phyloP scores from a whole-genome alignment of 2,113 vertebrate species.

The Cygnus buccinator region DNA sequence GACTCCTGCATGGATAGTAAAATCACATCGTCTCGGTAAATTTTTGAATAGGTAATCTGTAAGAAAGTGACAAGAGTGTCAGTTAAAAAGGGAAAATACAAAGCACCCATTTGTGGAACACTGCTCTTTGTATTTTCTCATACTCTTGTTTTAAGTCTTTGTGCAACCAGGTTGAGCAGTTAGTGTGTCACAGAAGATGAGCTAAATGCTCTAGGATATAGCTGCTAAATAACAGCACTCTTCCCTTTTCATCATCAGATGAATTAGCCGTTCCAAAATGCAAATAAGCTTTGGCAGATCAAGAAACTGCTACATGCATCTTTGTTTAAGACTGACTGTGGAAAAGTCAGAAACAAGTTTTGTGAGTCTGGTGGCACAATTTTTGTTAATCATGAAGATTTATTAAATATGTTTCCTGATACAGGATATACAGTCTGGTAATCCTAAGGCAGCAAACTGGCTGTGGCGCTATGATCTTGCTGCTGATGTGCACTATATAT shows the following conservation, averaged over 20 bases:
- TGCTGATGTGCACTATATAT: neutral
- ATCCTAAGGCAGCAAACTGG: constrained; percentile 18
- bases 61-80: neutral
- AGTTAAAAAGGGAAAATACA: neutral
- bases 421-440: neutral
- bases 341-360: neutral
- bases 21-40: neutral
- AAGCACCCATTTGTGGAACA: neutral
- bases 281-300: neutral
- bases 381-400: constrained; percentile 29
- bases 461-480: neutral
- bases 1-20: neutral
- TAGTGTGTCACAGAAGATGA: neutral
- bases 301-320: neutral
- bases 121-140: neutral
- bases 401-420: constrained; percentile 28
- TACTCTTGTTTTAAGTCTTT: neutral
- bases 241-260: neutral
- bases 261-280: neutral
- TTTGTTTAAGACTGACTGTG: neutral
- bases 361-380: neutral
- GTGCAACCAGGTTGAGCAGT: neutral
- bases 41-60: neutral
- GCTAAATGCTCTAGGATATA: neutral
- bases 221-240: neutral